Conservation (phyloP, 2,113 vertebrate genomes). For the Ovibos moschatus region DNA sequence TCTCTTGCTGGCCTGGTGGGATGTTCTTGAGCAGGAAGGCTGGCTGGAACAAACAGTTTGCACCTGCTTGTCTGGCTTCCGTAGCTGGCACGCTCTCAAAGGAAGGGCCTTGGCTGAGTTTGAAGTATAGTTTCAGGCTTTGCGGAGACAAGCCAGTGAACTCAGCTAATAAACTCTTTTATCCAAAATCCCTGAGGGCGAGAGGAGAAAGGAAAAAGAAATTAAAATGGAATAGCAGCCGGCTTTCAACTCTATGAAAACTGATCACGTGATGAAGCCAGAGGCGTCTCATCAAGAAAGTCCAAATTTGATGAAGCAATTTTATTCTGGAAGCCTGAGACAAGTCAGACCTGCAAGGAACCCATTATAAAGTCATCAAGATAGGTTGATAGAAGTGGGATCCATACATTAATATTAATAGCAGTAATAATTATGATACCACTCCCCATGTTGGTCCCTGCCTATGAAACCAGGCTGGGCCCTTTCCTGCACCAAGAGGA, state of each 20-base stretch:
- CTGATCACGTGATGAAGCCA: conserved; percentile 9
- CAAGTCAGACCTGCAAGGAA: conserved; percentile 16
- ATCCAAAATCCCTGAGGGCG: conserved; percentile 51
- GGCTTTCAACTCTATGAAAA: conserved; percentile 10
- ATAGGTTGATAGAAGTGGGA: background rate
- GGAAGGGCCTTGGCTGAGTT: background rate
- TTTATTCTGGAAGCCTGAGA: conserved; percentile 26
- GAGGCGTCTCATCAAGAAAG: conserved; percentile 45
- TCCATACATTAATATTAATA: conserved; percentile 3
- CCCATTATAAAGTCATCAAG: conserved; percentile 41
- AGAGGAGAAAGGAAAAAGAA: conserved; percentile 58
- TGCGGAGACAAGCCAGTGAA: conserved; percentile 21
- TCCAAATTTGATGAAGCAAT: conserved; percentile 27
- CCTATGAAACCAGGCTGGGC: background rate
- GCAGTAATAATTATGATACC: background rate
- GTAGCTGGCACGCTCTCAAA: conserved; percentile 30
- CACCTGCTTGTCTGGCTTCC: background rate
- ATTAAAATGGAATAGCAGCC: conserved; percentile 33
- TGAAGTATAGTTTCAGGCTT: conserved; percentile 19
- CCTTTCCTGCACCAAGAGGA: background rate
- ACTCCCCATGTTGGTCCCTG: background rate
- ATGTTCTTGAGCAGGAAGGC: background rate
- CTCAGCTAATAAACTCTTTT: conserved; percentile 46
- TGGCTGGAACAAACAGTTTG: background rate
- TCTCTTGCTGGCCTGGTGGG: fast-evolving